phyloP scores from a whole-genome alignment of 2,797 vertebrate genomes.

The Pempheris klunzingeri region DNA sequence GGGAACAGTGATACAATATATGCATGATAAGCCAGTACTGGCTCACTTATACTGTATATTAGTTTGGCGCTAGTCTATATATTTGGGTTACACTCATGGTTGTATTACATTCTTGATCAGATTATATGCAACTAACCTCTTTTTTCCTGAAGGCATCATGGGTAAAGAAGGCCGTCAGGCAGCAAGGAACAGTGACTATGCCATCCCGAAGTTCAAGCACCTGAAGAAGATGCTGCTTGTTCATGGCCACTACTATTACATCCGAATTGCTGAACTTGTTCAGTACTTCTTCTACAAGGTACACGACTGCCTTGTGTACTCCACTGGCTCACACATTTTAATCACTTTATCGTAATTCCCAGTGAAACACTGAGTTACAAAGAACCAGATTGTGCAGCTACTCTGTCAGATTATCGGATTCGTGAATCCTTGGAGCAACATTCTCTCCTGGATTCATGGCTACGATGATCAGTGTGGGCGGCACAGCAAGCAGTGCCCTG shows the following conservation, averaged over 20 bases:
- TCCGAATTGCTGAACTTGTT: conserved; percentile 97
- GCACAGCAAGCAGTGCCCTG: conserved; percentile 59
- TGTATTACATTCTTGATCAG: neutral
- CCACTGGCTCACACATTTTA: conserved; percentile 49
- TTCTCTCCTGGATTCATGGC: conserved; percentile 69
- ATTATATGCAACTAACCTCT: conserved; percentile 1
- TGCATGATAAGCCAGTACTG: neutral
- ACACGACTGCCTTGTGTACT: conserved; percentile 33
- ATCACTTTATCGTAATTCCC: conserved; percentile 71
- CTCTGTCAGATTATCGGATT: conserved; percentile 73
- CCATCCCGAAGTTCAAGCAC: conserved; percentile 98
- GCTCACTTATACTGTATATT: neutral
- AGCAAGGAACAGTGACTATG: conserved; percentile 98
- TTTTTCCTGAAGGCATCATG: conserved; percentile 89
- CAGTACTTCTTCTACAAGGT: conserved; percentile 99
- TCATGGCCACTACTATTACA: conserved; percentile 98
- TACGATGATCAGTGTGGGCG: conserved; percentile 72
- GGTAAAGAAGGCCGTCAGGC: conserved; percentile 99
- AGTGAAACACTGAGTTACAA: conserved; percentile 58
- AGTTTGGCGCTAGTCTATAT: neutral
- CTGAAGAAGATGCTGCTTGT: conserved; percentile 98
- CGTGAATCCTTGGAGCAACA: conserved; percentile 66
- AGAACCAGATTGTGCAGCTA: conserved; percentile 66
- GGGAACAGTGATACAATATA: neutral
- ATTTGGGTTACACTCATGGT: neutral